Percentiles rank a stretch among this genome's conserved stretches.
Conservation (phyloP, 2,113 vertebrate genomes). For the Misgurnus mizolepis region DNA sequence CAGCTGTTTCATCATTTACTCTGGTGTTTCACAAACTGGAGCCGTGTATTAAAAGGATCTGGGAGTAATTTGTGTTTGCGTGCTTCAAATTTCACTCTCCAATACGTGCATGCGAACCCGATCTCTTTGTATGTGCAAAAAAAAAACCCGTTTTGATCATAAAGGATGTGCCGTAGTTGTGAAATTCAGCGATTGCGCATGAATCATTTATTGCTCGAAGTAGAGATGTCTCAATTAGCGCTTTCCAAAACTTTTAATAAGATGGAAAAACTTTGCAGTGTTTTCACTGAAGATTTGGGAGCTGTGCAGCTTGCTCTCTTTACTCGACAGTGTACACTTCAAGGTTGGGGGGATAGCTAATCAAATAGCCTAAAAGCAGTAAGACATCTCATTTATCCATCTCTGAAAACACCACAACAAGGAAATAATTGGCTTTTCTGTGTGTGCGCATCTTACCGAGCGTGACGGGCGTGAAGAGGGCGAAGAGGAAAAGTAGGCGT, state of each 20-base stretch:
- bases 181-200: slow-evolving; percentile 30
- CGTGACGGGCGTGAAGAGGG: slow-evolving; percentile 80
- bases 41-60: slow-evolving; percentile 20
- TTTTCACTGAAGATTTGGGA: slow-evolving; percentile 27
- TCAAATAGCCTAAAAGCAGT: slow-evolving; percentile 34
- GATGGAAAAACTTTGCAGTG: slow-evolving; percentile 26
- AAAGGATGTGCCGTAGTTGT: slow-evolving; percentile 22
- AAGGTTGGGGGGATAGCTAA: slow-evolving; percentile 38
- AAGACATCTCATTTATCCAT: slow-evolving; percentile 25
- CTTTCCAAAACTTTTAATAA: slow-evolving; percentile 40
- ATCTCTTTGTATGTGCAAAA: neutral
- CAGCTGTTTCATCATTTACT: slow-evolving; percentile 31
- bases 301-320: neutral
- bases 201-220: slow-evolving; percentile 36
- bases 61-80: slow-evolving; percentile 33
- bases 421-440: slow-evolving; percentile 25
- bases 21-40: slow-evolving; percentile 16
- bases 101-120: neutral
- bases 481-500: slow-evolving; percentile 84
- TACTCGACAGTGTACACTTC: slow-evolving; percentile 32
- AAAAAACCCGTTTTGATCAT: slow-evolving; percentile 20
- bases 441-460: slow-evolving; percentile 78
- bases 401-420: slow-evolving; percentile 24
- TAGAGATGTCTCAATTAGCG: slow-evolving; percentile 38
- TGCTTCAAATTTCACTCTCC: slow-evolving; percentile 4